Conservation (phyloP, 1,140 invertebrate genomes). For the Zaprionus tsacasi region DNA sequence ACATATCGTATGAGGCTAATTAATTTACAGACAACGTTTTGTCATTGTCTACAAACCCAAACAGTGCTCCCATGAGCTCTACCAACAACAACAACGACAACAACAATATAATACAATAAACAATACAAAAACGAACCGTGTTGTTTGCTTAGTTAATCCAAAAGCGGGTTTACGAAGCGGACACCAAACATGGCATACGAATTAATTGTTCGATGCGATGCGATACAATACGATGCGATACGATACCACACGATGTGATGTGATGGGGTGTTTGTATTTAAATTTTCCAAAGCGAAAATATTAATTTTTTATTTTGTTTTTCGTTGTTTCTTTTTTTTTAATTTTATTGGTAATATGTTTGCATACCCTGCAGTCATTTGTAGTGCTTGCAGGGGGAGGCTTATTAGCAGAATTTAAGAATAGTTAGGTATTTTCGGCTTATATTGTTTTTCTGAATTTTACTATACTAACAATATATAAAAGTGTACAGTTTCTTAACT, state of each 20-base stretch:
- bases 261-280: conserved; percentile 58
- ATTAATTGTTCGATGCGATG: conserved; percentile 60
- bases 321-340: background rate
- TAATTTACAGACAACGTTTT: conserved; percentile 44
- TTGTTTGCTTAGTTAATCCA: conserved; percentile 69
- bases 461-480: no score
- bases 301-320: conserved; percentile 12
- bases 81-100: conserved; percentile 4
- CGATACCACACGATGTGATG: background rate
- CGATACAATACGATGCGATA: conserved; percentile 11
- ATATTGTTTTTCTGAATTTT: no score
- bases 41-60: conserved; percentile 32
- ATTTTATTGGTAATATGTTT: background rate
- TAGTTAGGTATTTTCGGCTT: no score
- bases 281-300: conserved; percentile 55
- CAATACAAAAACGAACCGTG: conserved; percentile 24
- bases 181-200: conserved; percentile 72
- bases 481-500: no score
- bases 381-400: background rate
- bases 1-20: conserved; percentile 28
- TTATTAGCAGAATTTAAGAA: no score
- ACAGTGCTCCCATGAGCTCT: conserved; percentile 29
- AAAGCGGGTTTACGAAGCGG: conserved; percentile 72
- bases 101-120: conserved; percentile 9
- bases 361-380: background rate